Evolutionary conservation across 2,888 invertebrate genomes (phyloP), one percentile per base, ranked within the genome.

Genomic region (Celastrina argiolus): DNA sequence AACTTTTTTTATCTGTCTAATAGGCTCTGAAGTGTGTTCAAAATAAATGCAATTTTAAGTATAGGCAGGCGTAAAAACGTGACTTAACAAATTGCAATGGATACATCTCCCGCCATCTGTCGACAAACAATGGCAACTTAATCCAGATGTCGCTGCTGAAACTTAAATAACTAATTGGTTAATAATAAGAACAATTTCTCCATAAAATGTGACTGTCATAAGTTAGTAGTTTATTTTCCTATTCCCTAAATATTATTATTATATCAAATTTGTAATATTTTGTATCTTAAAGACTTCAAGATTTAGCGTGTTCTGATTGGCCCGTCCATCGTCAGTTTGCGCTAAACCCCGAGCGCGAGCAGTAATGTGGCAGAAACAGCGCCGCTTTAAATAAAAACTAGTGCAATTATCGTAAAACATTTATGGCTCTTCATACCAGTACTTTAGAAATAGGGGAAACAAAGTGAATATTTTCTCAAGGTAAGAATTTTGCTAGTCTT

Each of bases 321-420:
- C 26, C 56, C 59, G 26, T 65, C 67, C 61, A 59, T 74, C 76
- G 79, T 76, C 87, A 88, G 88, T 88, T 67, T 75, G 80, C 84
- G 85, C 81, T 79, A 73, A 78, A 70, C 78, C 66, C 69, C 80
- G 78, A 87, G 82, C 84, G 82, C 74, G 80, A 69, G 64, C 70
- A 75, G 86, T 79, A 66, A 72, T 69, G 69, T 72, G 61, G 16
- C 31, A 28, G 18, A 65, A 28, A 66, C 63, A 56, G 45, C 70
- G 69, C 73, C 74, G 77, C 75, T 72, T 75, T 79, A 76, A 79
- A 75, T 73, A 76, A 74, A 75, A 76, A 76, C 71, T 78, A 69
- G 68, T 65, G 61, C 69, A 71, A 73, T 73, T 71, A 68, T 69
- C 66, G 65, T 65, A 67, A 66, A 72, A 61, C 69, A 67, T 76